These are phyloP conservation scores for rabbit (Oryctolagus cuniculus) DNA, from an alignment of 2,113 vertebrate species.

Conservation along the genomic window mOryCun1.1 NC_091432.1:84525001-84525500, in stretches of 20 bases:
- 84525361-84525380: background rate
- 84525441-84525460: background rate
- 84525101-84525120: background rate
- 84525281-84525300: background rate
- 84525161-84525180: background rate
- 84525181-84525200: background rate
- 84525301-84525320: background rate
- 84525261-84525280: background rate
- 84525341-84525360: background rate
- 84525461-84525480: background rate
- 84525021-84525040: background rate
- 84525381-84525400: background rate
- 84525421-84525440: conserved; percentile 6
- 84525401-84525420: background rate
- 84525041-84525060: background rate
- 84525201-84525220: background rate
- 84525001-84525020: background rate
- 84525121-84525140: background rate
- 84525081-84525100: background rate
- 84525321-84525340: background rate
- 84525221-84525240: background rate
- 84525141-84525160: background rate
- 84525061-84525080: background rate
- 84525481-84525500: conserved; percentile 40
- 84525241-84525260: background rate